Base-by-base conservation (phyloP, 2,797 vertebrate genomes). In the Diglossa cyanea region DNA sequence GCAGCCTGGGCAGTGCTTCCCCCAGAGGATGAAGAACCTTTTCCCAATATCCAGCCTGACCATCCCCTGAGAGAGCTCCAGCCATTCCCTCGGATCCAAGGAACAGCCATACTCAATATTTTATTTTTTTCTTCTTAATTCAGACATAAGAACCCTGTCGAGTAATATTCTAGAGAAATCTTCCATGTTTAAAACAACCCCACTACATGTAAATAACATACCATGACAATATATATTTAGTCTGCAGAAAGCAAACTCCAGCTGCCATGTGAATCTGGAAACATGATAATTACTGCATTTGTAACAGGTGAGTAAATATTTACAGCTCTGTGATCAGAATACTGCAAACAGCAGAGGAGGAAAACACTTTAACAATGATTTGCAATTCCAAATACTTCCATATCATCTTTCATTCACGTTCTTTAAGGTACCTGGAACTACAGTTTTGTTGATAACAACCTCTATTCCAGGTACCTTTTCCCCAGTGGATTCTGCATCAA, bases 241-340 rank as follows among this genome's bases (percentile, higher is more conserved):
- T 25, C 12, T 71, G 30, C 48, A 76, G 63, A 55, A 66, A 75
- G 31, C 80, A 44, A 62, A 26, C 50, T 48, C 26, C 21, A 77
- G 47, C 58, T 75, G 24, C 39, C 54, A 48, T 12, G 26, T 35
- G 62, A 48, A 79, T 51, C 24, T 54, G 47, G 39, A 40, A 93
- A 45, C 19, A 28, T 39, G 72, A 74, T 60, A 68, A 85, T 91
- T 61, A 57, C 37, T 85, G 37, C 16, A 14, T 93, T 84, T 93
- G 51, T 74, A 62, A 47, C 17, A 91, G 25, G 45, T 54, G 37
- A 88, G 17, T 21, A 82, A 71, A 81, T 53, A 51, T 90, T 90
- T 88, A 30, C 50, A 39, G 44, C 81, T 58, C 53, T 42, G n/a
- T 76, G 33, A 17, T 1, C 17, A 28, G 26, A 53, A 55, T 26